A percentile compares a stretch with the other conserved stretches of the same genome.
phyloP scores from a whole-genome alignment of 2,888 invertebrate species.

The Protophormia terraenovae region DNA sequence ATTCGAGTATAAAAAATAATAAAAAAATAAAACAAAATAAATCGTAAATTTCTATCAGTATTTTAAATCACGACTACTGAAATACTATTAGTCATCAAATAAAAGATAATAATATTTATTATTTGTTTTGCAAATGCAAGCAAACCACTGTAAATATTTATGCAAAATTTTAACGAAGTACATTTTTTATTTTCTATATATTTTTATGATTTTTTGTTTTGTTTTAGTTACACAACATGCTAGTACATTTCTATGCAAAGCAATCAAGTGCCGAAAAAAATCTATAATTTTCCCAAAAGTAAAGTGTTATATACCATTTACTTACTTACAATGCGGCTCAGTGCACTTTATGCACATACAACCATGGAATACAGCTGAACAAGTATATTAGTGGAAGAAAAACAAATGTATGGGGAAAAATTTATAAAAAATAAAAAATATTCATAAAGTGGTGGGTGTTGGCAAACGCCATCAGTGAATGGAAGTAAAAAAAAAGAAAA shows the following conservation, averaged over 20 bases:
- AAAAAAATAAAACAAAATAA: no score
- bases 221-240: slow-evolving; percentile 16
- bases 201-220: not conserved
- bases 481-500: not conserved
- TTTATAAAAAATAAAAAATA: not conserved
- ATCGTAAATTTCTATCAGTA: no score
- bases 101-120: no score
- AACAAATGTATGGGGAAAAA: not conserved
- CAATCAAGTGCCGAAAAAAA: slow-evolving; percentile 45
- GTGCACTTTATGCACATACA: slow-evolving; percentile 43
- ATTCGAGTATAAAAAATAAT: no score
- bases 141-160: not conserved
- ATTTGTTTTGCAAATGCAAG: no score
- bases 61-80: no score
- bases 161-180: not conserved
- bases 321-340: slow-evolving; percentile 50
- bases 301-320: slow-evolving; percentile 58
- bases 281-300: slow-evolving; percentile 52
- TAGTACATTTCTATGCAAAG: not conserved
- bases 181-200: not conserved
- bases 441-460: slow-evolving; percentile 24
- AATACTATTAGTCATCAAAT: no score
- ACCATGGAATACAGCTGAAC: not conserved
- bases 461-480: not conserved
- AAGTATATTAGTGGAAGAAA: slow-evolving; percentile 27